Evolutionary conservation across 1,140 invertebrate species (phyloP).

Genomic region (Papilio machaon): DNA sequence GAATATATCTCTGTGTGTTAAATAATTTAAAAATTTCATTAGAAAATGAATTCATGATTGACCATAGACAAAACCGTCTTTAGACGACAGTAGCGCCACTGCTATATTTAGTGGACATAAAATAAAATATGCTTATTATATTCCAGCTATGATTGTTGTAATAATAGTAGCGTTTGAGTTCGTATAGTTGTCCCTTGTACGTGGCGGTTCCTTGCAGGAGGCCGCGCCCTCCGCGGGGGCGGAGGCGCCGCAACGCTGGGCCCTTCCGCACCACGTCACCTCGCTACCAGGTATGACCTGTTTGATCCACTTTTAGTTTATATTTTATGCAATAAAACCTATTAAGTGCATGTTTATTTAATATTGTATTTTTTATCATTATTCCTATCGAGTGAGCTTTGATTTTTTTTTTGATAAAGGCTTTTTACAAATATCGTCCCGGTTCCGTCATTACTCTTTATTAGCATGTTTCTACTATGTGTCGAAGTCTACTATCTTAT

Average conservation of each 20-base stretch:
- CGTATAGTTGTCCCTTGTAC: neutral
- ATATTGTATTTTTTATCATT: neutral
- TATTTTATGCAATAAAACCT: neutral
- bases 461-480: neutral
- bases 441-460: neutral
- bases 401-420: neutral
- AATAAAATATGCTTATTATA: neutral
- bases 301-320: neutral
- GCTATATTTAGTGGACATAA: neutral
- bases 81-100: neutral
- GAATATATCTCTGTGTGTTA: neutral
- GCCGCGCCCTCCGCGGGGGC: constrained; percentile 46
- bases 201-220: constrained; percentile 63
- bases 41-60: neutral
- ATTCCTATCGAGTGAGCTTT: neutral
- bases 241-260: constrained; percentile 78
- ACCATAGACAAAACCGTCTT: neutral
- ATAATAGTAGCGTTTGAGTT: constrained; percentile 7
- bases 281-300: constrained; percentile 70
- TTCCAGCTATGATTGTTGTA: constrained; percentile 13
- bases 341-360: neutral
- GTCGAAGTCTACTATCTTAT: neutral
- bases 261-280: constrained; percentile 77
- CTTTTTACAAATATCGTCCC: constrained; percentile 1
- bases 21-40: neutral